phyloP scores from a whole-genome alignment of 2,113 vertebrate genomes.

The Oreochromis niloticus region DNA sequence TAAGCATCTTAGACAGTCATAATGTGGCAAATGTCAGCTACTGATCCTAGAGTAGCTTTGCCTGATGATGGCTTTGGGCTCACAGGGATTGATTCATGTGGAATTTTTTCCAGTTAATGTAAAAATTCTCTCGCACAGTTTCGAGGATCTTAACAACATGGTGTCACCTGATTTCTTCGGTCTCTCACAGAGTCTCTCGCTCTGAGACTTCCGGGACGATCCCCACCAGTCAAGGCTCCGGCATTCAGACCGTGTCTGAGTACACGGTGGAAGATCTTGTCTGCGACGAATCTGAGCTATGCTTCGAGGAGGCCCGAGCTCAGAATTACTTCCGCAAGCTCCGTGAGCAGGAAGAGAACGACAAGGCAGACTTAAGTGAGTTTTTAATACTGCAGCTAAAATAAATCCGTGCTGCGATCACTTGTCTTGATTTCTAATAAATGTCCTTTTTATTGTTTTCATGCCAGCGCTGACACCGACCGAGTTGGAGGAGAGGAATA shows the following conservation, averaged over 20 bases:
- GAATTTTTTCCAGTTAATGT: neutral
- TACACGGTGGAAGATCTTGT: conserved; percentile 73
- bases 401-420: neutral
- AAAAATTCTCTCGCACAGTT: neutral
- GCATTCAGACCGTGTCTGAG: conserved; percentile 49
- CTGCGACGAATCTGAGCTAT: conserved; percentile 74
- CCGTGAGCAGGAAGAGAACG: conserved; percentile 33
- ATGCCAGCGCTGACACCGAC: neutral
- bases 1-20: neutral
- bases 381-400: neutral
- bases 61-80: neutral
- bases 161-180: neutral
- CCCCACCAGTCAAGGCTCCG: neutral
- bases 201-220: conserved; percentile 44
- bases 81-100: neutral
- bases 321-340: conserved; percentile 58
- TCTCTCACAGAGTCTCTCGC: conserved; percentile 59
- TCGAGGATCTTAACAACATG: neutral
- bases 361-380: conserved; percentile 16
- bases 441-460: neutral
- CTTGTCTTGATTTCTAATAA: neutral
- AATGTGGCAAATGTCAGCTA: neutral
- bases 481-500: conserved; percentile 24
- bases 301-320: conserved; percentile 84
- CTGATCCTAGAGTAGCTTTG: neutral